phyloP scores from a whole-genome alignment of 1,140 invertebrate species.

The Trichomalopsis sarcophagae region DNA sequence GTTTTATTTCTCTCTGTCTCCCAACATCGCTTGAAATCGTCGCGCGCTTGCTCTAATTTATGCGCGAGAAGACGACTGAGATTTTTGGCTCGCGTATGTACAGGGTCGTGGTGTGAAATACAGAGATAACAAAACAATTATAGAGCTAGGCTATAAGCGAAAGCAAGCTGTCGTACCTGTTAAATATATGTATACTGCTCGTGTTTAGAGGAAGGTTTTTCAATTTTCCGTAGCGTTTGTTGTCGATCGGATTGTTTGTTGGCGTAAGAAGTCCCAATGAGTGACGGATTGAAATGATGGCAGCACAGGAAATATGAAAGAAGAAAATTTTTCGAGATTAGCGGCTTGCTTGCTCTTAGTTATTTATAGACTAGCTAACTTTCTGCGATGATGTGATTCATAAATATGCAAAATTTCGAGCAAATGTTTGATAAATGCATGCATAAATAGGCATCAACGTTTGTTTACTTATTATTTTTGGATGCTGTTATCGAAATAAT shows the following conservation, averaged over 20 bases:
- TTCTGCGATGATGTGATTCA: not conserved
- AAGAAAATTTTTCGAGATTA: conserved; percentile 22
- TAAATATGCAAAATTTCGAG: not conserved
- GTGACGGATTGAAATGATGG: not conserved
- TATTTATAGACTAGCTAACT: not conserved
- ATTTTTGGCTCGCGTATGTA: not conserved
- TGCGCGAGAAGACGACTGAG: conserved; percentile 1
- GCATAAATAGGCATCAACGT: not conserved
- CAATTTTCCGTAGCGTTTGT: not conserved
- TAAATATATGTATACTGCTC: conserved; percentile 40
- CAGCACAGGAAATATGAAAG: conserved; percentile 34
- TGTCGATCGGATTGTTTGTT: not conserved
- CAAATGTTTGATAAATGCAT: not conserved
- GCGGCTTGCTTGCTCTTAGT: not conserved
- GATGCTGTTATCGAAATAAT: too few species aligned
- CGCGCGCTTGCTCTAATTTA: conserved; percentile 16
- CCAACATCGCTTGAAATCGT: not conserved
- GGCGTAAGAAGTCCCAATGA: not conserved
- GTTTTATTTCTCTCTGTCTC: not conserved
- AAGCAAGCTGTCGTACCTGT: conserved; percentile 45
- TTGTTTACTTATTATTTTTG: not conserved
- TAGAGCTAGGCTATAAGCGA: conserved; percentile 3
- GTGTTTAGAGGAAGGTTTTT: conserved; percentile 28
- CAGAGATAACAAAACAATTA: conserved; percentile 8
- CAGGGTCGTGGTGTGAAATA: not conserved